Base-by-base conservation (phyloP, 1,140 invertebrate genomes). In the Pseudomyrmex sp. region DNA sequence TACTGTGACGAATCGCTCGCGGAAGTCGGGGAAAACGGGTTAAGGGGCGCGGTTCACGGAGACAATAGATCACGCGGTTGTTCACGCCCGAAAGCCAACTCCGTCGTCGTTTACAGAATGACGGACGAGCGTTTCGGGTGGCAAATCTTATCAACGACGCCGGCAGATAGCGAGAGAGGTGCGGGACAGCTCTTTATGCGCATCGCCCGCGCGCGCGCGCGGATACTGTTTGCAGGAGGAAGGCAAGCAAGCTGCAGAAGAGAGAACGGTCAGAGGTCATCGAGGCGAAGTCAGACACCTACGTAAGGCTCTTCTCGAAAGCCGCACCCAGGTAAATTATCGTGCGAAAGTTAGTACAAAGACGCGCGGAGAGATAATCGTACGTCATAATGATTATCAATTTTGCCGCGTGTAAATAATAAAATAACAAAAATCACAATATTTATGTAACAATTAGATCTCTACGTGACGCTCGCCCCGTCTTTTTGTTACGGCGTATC, bases 1-100 rank as follows among this genome's bases (percentile, higher is more conserved):
- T 73, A 66, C 75, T 62, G 59, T 87, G 77, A 85, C 82, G 75
- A 89, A 88, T 89, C 80, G 85, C 59, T 70, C 52, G 54, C 82
- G 83, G 72, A 82, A 84, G 80, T 83, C 26, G 73, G 20, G 65
- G 59, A 76, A 77, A 84, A 79, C 44, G 44, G 62, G 77, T 87
- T 80, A 73, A 35, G 35, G 74, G 35, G 10, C 10, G 15, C 54
- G 70, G 35, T 35, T 35, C 35, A 82, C 79, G 18, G 59, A 52
- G 20, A 72, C 61, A 58, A 74, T 73, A 62, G 82, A 63, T 69
- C 56, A 56, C 56, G 52, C 12, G 48, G 62, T 76, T 18, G 23
- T 75, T 87, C 61, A 13, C 12, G 54, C 50, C 18, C 18, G 48
- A 73, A 70, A 65, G 23, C 26, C 26, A 26, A 26, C 26, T 26